Evolutionary conservation across 1,140 invertebrate species (phyloP), one percentile per base, ranked within the genome.

Genomic region (Zaprionus ghesquierei): DNA sequence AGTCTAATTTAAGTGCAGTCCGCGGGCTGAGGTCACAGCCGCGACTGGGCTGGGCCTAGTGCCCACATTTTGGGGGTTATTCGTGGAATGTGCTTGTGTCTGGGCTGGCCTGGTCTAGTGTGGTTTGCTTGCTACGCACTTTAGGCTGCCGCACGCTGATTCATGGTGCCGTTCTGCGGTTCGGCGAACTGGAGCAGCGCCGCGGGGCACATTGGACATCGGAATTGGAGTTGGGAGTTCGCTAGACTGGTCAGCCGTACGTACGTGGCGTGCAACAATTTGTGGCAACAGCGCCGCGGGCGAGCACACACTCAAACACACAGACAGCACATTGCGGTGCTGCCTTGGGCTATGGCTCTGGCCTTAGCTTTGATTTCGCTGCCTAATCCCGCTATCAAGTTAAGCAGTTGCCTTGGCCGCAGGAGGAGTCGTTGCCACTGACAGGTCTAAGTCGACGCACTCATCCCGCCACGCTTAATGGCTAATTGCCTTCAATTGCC

Each of bases 261-360:
- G 41, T 46, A n/a, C n/a, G 20, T 13, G 61, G 78, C 77, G 82
- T 81, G 82, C 82, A 79, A 81, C 79, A 81, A 86, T 86, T 87
- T 86, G 79, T 61, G 64, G 75, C 74, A 69, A 66, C 54, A 25
- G 51, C 78, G 68, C 81, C 79, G 68, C 78, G 29, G 68, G 82
- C 78, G 63, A 8, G 22, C 12, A 22, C 12, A 50, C 35, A 38
- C n/a, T 15, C 27, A 5, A 6, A 29, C 6, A 9, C 35, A 41
- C 35, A 41, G 6, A 41, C 22, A 5, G 46, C 22, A 50, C 10
- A 25, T 13, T 8, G 33, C 13, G 33, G 15, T 18, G 38, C 8
- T 8, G 38, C n/a, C 12, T 13, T 49, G n/a, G 46, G 46, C 10
- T 22, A 9, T 49, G 20, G 18, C 9, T 46, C 23, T 22, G 59